Evolutionary conservation across 2,113 vertebrate genomes (phyloP).

Genomic region (Colius striatus): DNA sequence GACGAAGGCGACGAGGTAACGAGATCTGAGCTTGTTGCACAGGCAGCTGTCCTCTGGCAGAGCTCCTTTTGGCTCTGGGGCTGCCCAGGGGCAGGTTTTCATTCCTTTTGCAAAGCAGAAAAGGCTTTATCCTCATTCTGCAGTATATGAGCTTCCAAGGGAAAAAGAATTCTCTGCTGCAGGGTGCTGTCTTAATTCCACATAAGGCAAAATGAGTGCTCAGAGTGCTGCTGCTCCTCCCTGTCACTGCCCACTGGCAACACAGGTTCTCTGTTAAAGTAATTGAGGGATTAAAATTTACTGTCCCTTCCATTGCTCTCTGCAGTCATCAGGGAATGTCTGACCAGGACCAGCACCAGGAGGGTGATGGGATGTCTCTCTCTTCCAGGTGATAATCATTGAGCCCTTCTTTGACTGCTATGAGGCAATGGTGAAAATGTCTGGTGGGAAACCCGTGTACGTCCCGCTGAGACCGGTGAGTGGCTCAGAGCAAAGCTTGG

Average conservation of each 20-base stretch:
- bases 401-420: slow-evolving; percentile 98
- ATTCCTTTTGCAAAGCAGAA: not conserved
- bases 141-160: not conserved
- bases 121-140: not conserved
- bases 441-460: slow-evolving; percentile 86
- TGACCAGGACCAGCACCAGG: not conserved
- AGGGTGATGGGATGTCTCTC: not conserved
- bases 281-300: not conserved
- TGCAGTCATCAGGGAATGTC: not conserved
- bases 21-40: not conserved
- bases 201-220: not conserved
- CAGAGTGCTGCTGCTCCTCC: not conserved
- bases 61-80: not conserved
- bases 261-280: not conserved
- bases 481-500: not conserved
- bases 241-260: not conserved
- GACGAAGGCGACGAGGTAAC: slow-evolving; percentile 92
- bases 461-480: slow-evolving; percentile 88
- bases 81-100: not conserved
- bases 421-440: slow-evolving; percentile 91
- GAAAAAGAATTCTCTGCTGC: not conserved
- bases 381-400: slow-evolving; percentile 90
- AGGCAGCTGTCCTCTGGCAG: not conserved
- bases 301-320: not conserved
- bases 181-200: not conserved